Evolutionary conservation across 1,140 invertebrate species (phyloP).

Genomic region (Saccostrea cuccullata): DNA sequence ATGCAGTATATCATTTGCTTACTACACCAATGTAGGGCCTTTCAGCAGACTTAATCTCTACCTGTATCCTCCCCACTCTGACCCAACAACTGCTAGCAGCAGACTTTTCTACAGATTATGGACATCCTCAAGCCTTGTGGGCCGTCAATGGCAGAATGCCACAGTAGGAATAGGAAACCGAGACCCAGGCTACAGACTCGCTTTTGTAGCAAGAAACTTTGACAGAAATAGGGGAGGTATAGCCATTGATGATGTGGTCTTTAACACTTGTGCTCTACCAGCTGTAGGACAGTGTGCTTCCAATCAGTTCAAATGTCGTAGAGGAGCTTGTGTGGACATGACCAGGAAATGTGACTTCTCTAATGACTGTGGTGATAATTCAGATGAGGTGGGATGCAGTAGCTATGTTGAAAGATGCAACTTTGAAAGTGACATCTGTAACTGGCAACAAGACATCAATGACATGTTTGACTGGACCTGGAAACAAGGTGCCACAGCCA

Average conservation of each 20-base stretch:
- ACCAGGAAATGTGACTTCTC: constrained; percentile 66
- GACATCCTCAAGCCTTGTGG: constrained; percentile 61
- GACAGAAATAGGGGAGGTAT: constrained; percentile 64
- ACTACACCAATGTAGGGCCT: constrained; percentile 59
- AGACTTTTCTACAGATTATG: constrained; percentile 57
- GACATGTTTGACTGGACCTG: constrained; percentile 74
- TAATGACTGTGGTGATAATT: constrained; percentile 72
- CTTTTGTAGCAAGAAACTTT: constrained; percentile 65
- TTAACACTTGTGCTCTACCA: constrained; percentile 66
- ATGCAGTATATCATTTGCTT: constrained; percentile 67
- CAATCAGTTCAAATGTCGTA: constrained; percentile 70
- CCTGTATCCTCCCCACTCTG: constrained; percentile 63
- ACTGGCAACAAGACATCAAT: constrained; percentile 69
- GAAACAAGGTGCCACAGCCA: constrained; percentile 63
- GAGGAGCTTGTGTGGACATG: constrained; percentile 66
- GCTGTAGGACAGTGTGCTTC: constrained; percentile 48
- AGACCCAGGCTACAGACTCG: constrained; percentile 59
- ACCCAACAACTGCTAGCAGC: constrained; percentile 46
- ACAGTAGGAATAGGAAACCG: constrained; percentile 62
- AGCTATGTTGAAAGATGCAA: constrained; percentile 68
- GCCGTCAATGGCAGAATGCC: constrained; percentile 68
- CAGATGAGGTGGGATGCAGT: constrained; percentile 68
- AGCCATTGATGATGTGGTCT: constrained; percentile 75
- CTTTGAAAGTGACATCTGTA: constrained; percentile 72
- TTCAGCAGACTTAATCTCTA: constrained; percentile 59